Percentiles rank a stretch among this genome's conserved stretches.
Conservation (phyloP, 2,888 invertebrate genomes). For the Cataglyphis livida region DNA sequence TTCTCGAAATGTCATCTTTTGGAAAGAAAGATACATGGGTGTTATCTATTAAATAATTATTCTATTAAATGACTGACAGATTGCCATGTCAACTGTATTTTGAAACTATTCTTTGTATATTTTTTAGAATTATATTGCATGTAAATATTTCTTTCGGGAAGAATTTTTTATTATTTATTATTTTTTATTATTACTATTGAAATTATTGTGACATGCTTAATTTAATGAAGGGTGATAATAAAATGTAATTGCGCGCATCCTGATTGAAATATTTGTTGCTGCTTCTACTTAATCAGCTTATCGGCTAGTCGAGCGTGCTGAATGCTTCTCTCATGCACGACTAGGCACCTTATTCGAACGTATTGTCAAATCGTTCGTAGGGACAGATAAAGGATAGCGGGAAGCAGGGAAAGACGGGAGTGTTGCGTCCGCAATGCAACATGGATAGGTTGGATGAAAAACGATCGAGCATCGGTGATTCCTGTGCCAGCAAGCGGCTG, state of each 20-base stretch:
- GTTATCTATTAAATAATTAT: neutral
- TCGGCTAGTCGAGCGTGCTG: constrained; percentile 5
- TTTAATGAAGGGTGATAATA: constrained; percentile 1
- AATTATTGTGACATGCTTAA: neutral
- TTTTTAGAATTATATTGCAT: constrained; percentile 14
- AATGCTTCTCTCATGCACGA: constrained; percentile 40
- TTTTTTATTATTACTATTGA: neutral
- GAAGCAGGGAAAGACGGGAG: neutral
- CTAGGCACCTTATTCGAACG: constrained; percentile 47
- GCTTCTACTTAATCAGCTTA: constrained; percentile 26
- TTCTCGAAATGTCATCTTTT: neutral
- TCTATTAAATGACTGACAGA: neutral
- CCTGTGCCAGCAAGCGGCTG: neutral
- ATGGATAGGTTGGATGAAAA: constrained; percentile 40
- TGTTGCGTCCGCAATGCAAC: constrained; percentile 1
- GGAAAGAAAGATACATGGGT: neutral
- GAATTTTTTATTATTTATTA: neutral
- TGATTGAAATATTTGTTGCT: constrained; percentile 39
- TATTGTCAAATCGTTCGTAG: constrained; percentile 29
- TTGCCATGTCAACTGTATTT: neutral
- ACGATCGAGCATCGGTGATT: constrained; percentile 31
- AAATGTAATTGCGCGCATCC: constrained; percentile 21
- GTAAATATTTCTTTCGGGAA: neutral
- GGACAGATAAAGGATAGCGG: constrained; percentile 48
- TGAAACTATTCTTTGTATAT: neutral